Base-by-base conservation (phyloP, 2,797 vertebrate genomes). In the Argentina silus region DNA sequence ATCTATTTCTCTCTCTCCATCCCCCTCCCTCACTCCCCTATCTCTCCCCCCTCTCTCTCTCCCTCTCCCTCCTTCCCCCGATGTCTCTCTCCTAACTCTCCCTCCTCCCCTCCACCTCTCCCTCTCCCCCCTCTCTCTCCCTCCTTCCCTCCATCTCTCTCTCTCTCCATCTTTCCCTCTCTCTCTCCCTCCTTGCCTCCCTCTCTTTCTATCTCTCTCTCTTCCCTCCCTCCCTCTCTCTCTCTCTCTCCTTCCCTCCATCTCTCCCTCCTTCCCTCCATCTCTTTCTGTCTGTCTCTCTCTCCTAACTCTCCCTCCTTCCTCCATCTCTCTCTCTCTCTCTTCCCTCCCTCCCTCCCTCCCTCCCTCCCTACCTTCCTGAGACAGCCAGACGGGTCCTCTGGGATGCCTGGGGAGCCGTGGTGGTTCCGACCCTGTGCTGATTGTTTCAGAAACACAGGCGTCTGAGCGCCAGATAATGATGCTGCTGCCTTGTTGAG, bases 41-140 rank as follows among this genome's bases (percentile, higher is more conserved):
- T 9, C 59, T 48, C 15, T 36, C 48, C 0, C 14, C 48, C 0
- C 14, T 17, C n/a, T n/a, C 56, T 11, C 3, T 59, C 10, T 62
- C 45, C 64, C 42, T 45, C 51, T 61, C 42, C 45, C 45, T 23
- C 47, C 19, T 36, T 36, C 27, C 27, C 27, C 4, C 27, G 1
- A 36, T 87, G 81, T 64, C 62, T 81, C 70, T 45, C 57, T 51
- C 75, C 27, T 48, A n/a, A n/a, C 83, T 64, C 62, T 81, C 70
- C 42, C 57, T 51, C 75, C 27, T 48, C 62, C 51, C 14, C 51
- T 55, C 15, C 14, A 5, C 15, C 51, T 7, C 12, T 55, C 51
- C 15, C 1, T 14, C 12, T 55, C 12, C 12, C 23, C 23, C 27
- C 11, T n/a, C 51, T 55, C 12, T 55, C 51, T 55, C 19, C 27